phyloP scores from a whole-genome alignment of 2,797 vertebrate species.

The Falco biarmicus region DNA sequence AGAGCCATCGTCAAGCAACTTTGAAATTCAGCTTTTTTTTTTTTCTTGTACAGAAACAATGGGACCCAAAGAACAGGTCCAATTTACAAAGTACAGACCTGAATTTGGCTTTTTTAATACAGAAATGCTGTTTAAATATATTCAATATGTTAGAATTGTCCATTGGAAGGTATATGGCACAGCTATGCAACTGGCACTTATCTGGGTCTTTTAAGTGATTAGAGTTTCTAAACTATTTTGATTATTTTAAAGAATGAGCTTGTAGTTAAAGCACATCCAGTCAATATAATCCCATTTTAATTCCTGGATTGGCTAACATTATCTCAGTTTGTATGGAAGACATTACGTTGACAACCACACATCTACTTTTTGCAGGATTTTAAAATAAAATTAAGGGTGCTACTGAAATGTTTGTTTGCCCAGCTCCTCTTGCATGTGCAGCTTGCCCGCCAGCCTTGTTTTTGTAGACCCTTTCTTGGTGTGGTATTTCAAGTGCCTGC shows the following conservation, averaged over 20 bases:
- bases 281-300: not conserved
- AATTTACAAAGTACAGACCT: not conserved
- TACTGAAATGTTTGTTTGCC: not conserved
- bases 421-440: not conserved
- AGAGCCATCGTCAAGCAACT: not conserved
- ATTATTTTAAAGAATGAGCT: not conserved
- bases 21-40: not conserved
- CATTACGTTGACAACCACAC: fast-evolving
- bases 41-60: not conserved
- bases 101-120: not conserved
- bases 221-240: not conserved
- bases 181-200: fast-evolving
- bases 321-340: not conserved
- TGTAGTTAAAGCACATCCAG: not conserved
- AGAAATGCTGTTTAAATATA: not conserved
- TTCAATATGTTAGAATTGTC: not conserved
- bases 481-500: conserved; percentile 78
- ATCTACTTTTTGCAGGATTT: not conserved
- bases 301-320: fast-evolving
- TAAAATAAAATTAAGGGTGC: not conserved
- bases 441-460: conserved; percentile 55
- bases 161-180: fast-evolving
- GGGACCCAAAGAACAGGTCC: not conserved
- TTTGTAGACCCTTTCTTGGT: conserved; percentile 58
- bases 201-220: not conserved